Base-by-base conservation (phyloP, 2,888 invertebrate species). In the Nomada flava region DNA sequence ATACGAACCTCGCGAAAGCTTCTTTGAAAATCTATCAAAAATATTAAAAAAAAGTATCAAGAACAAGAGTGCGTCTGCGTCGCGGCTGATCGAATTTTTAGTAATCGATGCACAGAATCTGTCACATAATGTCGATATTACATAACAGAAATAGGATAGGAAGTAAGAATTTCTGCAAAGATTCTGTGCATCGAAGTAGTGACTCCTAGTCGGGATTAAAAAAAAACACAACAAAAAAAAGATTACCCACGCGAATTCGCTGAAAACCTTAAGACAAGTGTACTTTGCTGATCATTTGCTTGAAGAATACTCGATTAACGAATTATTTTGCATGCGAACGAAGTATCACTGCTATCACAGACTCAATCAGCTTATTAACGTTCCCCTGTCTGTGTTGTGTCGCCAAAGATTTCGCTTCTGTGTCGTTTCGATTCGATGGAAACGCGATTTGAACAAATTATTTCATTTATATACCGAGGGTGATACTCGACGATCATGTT, bases 21-120 rank as follows among this genome's bases (percentile, higher is more conserved):
- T 70, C 26, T 55, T 10, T 52, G n/a, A 53, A 62, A 57, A 18
- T 68, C 15, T 50, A 7, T 36, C 36, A 36, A 36, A 36, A 0
- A 36, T 1, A 23, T 23, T 1, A 36, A 36, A 1, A 7, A 7
- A 7, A 36, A 52, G 62, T 23, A 53, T 0, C 42, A 74, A 20
- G 53, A 67, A 73, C 69, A 82, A 87, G 90, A 90, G 88, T 90
- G 90, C 88, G 90, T 90, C 90, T 90, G 86, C 89, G 89, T 89
- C 88, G 89, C 89, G 88, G 87, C 86, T 84, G 86, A 87, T 84
- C 76, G 83, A 79, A 82, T 67, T 81, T 71, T 70, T 79, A 85
- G 74, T 69, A 68, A 81, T 81, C 89, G 86, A 87, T 90, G 89
- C 84, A 76, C 86, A 87, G 89, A 84, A 90, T 76, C 70, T 29